phyloP scores from a whole-genome alignment of 2,888 invertebrate genomes.

The Acanthosepion lycidas region DNA sequence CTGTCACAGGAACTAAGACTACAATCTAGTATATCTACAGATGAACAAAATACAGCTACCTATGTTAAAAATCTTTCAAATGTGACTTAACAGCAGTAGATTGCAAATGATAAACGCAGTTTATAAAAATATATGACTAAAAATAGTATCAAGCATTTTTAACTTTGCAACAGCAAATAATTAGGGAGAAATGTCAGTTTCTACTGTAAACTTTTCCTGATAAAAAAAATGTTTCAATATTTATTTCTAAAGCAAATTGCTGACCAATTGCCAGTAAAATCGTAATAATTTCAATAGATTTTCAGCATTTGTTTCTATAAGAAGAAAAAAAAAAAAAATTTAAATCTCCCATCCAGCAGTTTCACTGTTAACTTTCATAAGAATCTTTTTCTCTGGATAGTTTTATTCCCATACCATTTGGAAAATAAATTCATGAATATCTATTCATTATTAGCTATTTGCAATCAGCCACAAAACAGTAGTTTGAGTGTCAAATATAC shows the following conservation, averaged over 20 bases:
- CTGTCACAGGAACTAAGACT: slow-evolving; percentile 13
- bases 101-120: background rate
- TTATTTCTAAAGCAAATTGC: background rate
- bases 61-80: background rate
- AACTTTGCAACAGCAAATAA: slow-evolving; percentile 38
- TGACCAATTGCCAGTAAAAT: background rate
- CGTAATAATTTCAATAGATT: background rate
- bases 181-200: slow-evolving; percentile 11
- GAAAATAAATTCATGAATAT: background rate
- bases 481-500: background rate
- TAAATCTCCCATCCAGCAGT: background rate
- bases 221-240: background rate
- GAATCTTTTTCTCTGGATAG: background rate
- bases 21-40: background rate
- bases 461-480: background rate
- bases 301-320: background rate
- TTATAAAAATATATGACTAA: background rate
- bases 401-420: background rate
- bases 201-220: background rate
- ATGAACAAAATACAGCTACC: background rate
- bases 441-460: background rate
- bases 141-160: background rate
- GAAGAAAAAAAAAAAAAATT: background rate
- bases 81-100: background rate
- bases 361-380: background rate